phyloP scores from a whole-genome alignment of 2,888 invertebrate genomes.

The Vanessa cardui region DNA sequence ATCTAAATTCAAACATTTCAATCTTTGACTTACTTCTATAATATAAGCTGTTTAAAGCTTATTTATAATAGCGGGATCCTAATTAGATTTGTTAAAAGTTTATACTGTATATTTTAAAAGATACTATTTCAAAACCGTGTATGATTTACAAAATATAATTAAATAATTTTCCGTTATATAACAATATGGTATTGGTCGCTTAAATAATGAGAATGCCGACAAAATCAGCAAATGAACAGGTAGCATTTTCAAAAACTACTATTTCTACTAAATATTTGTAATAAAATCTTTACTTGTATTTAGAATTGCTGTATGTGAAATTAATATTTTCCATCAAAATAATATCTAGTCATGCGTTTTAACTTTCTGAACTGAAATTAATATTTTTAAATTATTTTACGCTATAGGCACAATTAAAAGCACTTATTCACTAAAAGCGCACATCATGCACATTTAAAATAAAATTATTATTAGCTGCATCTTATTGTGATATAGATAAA shows the following conservation, averaged over 20 bases:
- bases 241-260: not conserved
- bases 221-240: not conserved
- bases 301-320: conserved; percentile 6
- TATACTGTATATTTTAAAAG: not conserved
- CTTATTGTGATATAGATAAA: conserved; percentile 27
- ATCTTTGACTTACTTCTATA: conserved; percentile 11
- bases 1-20: conserved; percentile 12
- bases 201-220: not conserved
- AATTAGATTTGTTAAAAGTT: conserved; percentile 12
- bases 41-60: conserved; percentile 10
- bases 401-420: conserved; percentile 31
- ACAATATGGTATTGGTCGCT: not conserved
- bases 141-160: not conserved
- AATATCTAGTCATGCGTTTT: conserved; percentile 27
- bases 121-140: not conserved
- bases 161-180: not conserved
- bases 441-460: conserved; percentile 37
- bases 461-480: conserved; percentile 19
- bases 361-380: conserved; percentile 11
- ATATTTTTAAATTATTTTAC: conserved; percentile 15
- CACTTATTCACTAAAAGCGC: conserved; percentile 38
- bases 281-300: not conserved
- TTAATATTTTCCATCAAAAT: not conserved
- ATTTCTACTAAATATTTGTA: conserved; percentile 2
- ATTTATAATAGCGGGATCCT: conserved; percentile 4